Evolutionary conservation across 2,888 invertebrate species (phyloP).

Genomic region (Dryocosmus kuriphilus): DNA sequence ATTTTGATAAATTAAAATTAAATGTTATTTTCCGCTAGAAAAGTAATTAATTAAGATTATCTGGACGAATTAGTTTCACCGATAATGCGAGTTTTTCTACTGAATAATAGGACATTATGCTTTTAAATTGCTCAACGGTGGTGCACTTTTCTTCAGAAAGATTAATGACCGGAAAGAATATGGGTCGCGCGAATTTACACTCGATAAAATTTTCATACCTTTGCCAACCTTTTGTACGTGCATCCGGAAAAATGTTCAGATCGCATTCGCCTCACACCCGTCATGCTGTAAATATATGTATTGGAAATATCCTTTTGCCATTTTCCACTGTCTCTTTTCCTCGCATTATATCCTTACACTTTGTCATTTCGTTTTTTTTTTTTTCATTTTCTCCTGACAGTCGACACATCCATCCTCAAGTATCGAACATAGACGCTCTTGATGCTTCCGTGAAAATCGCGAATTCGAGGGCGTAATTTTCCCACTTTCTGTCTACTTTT

Average conservation of each 20-base stretch:
- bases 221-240: conserved; percentile 57
- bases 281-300: conserved; percentile 56
- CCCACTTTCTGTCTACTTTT: conserved; percentile 47
- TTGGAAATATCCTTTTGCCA: conserved; percentile 53
- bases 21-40: neutral
- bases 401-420: conserved; percentile 56
- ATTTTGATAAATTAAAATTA: neutral
- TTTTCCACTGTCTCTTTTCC: conserved; percentile 40
- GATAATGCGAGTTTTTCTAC: conserved; percentile 2
- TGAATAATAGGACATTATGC: neutral
- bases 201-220: conserved; percentile 68
- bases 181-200: conserved; percentile 66
- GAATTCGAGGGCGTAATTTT: conserved; percentile 60
- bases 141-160: conserved; percentile 49
- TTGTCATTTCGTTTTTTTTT: conserved; percentile 32
- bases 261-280: neutral
- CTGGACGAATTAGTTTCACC: neutral
- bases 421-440: conserved; percentile 53
- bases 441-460: conserved; percentile 60
- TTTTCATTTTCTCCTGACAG: neutral
- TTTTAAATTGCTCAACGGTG: conserved; percentile 17
- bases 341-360: conserved; percentile 47
- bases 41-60: neutral
- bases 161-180: conserved; percentile 68
- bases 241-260: conserved; percentile 19